A percentile compares a stretch with the other conserved stretches of the same genome.
Conservation (phyloP, 2,888 invertebrate genomes). For the Zootermopsis nevadensis region DNA sequence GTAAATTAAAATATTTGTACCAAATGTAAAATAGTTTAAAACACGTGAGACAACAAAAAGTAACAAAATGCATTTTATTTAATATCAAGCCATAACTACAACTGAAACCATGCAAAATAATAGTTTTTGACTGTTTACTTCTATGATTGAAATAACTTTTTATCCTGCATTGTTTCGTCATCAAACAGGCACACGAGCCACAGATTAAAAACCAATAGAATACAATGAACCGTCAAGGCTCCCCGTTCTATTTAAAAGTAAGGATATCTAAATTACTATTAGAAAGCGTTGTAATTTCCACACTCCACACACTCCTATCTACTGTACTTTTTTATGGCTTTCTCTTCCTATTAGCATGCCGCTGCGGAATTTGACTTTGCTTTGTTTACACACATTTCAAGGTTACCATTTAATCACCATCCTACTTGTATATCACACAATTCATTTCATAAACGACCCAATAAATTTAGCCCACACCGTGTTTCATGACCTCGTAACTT, state of each 20-base stretch:
- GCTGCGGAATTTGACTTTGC: slow-evolving; percentile 3
- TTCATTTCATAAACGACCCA: not conserved
- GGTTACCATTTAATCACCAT: slow-evolving; percentile 1
- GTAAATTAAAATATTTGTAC: too few relatives aligned
- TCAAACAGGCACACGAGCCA: not conserved
- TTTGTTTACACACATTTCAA: slow-evolving; percentile 33
- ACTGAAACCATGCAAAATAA: too few relatives aligned
- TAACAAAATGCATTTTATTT: too few relatives aligned
- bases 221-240: not conserved
- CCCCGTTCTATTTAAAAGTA: not conserved
- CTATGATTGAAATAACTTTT: too few relatives aligned
- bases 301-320: not conserved
- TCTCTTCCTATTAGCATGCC: not conserved
- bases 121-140: too few relatives aligned
- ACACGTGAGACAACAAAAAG: too few relatives aligned
- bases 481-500: not conserved
- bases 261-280: too few relatives aligned
- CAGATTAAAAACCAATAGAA: not conserved
- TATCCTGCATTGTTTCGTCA: not conserved
- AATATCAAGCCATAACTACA: too few relatives aligned
- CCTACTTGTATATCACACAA: not conserved
- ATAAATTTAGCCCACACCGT: not conserved
- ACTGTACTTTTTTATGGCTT: not conserved
- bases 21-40: too few relatives aligned
- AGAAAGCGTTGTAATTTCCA: too few relatives aligned